Conservation (phyloP, 2,888 invertebrate genomes). For the Brachypalpus laphriformis region DNA sequence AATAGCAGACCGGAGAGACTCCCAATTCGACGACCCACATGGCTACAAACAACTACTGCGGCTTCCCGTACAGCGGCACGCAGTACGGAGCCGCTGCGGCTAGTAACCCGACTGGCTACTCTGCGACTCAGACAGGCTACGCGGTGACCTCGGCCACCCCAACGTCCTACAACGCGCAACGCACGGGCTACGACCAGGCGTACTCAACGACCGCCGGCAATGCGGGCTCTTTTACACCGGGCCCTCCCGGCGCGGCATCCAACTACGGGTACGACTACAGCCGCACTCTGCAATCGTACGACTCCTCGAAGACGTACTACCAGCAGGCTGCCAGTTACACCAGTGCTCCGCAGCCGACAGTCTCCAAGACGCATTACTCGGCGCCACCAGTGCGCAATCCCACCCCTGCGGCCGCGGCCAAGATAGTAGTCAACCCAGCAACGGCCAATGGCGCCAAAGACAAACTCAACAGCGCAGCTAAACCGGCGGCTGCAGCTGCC, state of each 20-base stretch:
- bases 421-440: slow-evolving; percentile 81
- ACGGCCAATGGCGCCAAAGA: slow-evolving; percentile 78
- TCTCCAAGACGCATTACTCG: slow-evolving; percentile 82
- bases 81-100: slow-evolving; percentile 94
- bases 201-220: slow-evolving; percentile 89
- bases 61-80: slow-evolving; percentile 96
- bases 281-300: slow-evolving; percentile 88
- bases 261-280: slow-evolving; percentile 88
- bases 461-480: slow-evolving; percentile 77
- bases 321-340: slow-evolving; percentile 87
- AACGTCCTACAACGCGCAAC: slow-evolving; percentile 93
- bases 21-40: slow-evolving; percentile 63
- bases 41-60: slow-evolving; percentile 94
- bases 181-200: slow-evolving; percentile 92
- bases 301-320: slow-evolving; percentile 93
- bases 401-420: slow-evolving; percentile 85
- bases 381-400: slow-evolving; percentile 88
- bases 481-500: slow-evolving; percentile 81
- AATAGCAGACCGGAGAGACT: background rate
- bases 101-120: slow-evolving; percentile 88
- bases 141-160: slow-evolving; percentile 92
- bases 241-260: slow-evolving; percentile 84
- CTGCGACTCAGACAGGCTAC: slow-evolving; percentile 92
- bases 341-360: slow-evolving; percentile 81
- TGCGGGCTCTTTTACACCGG: slow-evolving; percentile 76